Conservation (phyloP, 2,797 vertebrate genomes). For the Triplophysa yarkandensis region DNA sequence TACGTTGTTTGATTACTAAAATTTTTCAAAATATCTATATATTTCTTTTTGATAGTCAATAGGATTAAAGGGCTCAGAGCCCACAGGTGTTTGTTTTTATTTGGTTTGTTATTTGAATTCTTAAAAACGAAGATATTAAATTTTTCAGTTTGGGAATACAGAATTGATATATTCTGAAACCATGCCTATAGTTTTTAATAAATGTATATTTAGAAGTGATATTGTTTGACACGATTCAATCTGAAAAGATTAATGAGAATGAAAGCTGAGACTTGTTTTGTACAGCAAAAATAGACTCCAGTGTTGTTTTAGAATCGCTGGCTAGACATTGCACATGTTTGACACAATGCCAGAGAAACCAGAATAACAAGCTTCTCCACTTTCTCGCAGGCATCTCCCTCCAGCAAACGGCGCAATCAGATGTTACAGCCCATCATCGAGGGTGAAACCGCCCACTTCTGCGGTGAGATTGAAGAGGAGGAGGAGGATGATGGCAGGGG, state of each 20-base stretch:
- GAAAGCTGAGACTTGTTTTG: neutral
- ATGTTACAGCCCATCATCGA: conserved; percentile 96
- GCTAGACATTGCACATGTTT: neutral
- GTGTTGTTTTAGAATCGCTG: conserved; percentile 11
- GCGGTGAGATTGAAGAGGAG: conserved; percentile 93
- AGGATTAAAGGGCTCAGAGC: too few relatives aligned
- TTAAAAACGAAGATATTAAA: too few relatives aligned
- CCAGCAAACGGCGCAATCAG: conserved; percentile 91
- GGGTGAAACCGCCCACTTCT: conserved; percentile 96
- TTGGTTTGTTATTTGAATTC: too few relatives aligned
- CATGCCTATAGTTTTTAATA: neutral
- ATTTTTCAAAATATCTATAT: too few relatives aligned
- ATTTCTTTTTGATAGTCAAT: too few relatives aligned
- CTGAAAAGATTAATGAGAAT: neutral
- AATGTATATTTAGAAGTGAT: conserved; percentile 14
- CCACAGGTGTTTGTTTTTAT: too few relatives aligned
- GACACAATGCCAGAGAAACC: neutral
- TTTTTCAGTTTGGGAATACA: too few relatives aligned
- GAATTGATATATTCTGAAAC: too few relatives aligned
- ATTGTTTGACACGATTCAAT: neutral
- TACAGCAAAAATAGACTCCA: neutral
- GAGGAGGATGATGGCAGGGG: conserved; percentile 74
- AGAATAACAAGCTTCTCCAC: neutral
- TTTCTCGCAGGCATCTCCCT: conserved; percentile 85
- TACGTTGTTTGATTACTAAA: too few relatives aligned